A percentile compares a stretch with the other conserved stretches of the same genome.
Conservation (phyloP, 2,797 vertebrate species). For the Aldrovandia affinis region DNA sequence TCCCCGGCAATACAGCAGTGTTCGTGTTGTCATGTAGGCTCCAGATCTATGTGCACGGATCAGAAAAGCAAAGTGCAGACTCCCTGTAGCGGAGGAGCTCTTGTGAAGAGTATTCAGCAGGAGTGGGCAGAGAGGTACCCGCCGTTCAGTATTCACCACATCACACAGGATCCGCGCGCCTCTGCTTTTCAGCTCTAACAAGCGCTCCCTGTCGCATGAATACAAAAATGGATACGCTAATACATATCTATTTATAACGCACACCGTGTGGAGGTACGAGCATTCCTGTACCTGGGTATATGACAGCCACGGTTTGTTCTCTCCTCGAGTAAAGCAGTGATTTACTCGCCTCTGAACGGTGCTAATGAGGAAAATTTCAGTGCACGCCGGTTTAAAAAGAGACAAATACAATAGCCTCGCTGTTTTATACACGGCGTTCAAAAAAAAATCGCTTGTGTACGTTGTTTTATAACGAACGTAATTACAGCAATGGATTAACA, state of each 20-base stretch:
- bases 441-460: not conserved
- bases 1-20: not conserved
- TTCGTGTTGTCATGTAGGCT: not conserved
- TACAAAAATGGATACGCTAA: not conserved
- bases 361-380: not conserved
- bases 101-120: not conserved
- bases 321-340: not conserved
- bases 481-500: conserved; percentile 7
- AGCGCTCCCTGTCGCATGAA: not conserved
- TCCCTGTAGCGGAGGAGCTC: not conserved
- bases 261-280: not conserved
- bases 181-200: conserved; percentile 10
- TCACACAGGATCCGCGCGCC: not conserved
- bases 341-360: not conserved
- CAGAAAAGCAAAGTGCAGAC: not conserved
- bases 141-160: not conserved
- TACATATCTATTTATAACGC: conserved; percentile 16
- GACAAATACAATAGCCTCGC: not conserved
- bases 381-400: not conserved
- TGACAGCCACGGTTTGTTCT: not conserved
- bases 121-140: not conserved
- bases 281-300: not conserved
- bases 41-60: not conserved
- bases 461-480: not conserved
- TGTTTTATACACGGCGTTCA: not conserved